These are phyloP conservation scores for Athripsodes cinereus DNA, from an alignment of 2,888 invertebrate genomes.

Conservation along the genomic window DNA sequence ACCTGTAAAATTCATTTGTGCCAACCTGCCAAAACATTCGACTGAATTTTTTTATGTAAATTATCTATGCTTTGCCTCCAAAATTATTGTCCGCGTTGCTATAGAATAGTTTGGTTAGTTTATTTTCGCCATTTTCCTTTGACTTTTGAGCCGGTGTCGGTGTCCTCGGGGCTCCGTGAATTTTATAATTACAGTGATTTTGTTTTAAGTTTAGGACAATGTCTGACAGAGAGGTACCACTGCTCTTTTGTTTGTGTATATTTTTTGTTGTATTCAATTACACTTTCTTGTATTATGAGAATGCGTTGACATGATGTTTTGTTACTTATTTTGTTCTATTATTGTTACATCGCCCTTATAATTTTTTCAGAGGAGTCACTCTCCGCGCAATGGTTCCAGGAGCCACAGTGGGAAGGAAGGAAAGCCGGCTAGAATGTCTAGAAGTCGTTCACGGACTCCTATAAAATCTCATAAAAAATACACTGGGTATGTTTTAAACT, in stretches of 20 bases:
- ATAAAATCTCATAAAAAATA: conserved; percentile 46
- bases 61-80: not conserved
- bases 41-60: not conserved
- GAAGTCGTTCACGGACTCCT: conserved; percentile 38
- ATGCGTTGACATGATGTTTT: not conserved
- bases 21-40: too few species aligned
- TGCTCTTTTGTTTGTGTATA: not conserved
- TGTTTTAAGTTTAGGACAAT: conserved; percentile 3
- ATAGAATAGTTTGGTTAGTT: not conserved
- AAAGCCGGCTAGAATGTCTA: conserved; percentile 45
- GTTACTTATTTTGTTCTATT: not conserved
- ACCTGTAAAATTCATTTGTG: too few species aligned
- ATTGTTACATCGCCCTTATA: not conserved
- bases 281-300: not conserved
- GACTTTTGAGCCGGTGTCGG: not conserved
- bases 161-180: not conserved
- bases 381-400: conserved; percentile 45
- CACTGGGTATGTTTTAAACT: conserved; percentile 38
- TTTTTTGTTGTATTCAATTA: not conserved
- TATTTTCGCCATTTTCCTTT: conserved; percentile 5
- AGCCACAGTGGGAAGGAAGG: conserved; percentile 41
- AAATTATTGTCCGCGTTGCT: not conserved
- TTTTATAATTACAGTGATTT: not conserved
- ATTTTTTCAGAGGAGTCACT: conserved; percentile 44
- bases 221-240: conserved; percentile 21